These are phyloP conservation scores for Petrocephalus microphthalmus DNA, from an alignment of 2,113 vertebrate species.

Conservation along the genomic window DNA sequence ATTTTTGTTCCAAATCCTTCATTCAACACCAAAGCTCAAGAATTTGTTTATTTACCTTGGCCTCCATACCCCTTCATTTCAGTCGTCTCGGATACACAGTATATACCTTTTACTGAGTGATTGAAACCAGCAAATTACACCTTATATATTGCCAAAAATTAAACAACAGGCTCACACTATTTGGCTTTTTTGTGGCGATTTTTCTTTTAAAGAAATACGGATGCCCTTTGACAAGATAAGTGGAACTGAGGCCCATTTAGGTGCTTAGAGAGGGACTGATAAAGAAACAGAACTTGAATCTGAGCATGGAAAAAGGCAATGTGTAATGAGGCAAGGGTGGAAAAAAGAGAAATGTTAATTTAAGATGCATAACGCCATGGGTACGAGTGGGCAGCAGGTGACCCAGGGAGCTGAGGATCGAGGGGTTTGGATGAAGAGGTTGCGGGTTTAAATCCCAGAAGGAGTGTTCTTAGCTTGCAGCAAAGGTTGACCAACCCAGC, in stretches of 20 bases:
- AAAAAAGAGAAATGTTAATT: background rate
- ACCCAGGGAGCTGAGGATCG: background rate
- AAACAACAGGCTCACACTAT: background rate
- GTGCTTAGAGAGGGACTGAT: background rate
- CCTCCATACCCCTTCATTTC: background rate
- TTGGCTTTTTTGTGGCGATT: background rate
- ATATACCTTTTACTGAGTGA: background rate
- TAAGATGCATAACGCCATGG: background rate
- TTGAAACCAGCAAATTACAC: background rate
- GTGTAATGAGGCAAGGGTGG: background rate
- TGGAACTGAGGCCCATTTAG: background rate
- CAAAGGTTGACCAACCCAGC: background rate
- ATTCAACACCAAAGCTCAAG: background rate
- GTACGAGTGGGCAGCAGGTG: background rate
- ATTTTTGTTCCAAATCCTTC: background rate
- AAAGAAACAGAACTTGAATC: background rate
- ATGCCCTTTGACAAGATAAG: background rate
- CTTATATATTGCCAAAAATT: background rate
- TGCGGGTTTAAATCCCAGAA: constrained; percentile 1
- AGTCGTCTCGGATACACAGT: background rate
- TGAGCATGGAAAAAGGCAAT: background rate
- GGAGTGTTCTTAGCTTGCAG: background rate
- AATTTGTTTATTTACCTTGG: background rate
- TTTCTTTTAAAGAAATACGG: background rate
- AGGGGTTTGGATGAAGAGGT: background rate